Conservation (phyloP, 2,113 vertebrate genomes). For the Arizona elegans region DNA sequence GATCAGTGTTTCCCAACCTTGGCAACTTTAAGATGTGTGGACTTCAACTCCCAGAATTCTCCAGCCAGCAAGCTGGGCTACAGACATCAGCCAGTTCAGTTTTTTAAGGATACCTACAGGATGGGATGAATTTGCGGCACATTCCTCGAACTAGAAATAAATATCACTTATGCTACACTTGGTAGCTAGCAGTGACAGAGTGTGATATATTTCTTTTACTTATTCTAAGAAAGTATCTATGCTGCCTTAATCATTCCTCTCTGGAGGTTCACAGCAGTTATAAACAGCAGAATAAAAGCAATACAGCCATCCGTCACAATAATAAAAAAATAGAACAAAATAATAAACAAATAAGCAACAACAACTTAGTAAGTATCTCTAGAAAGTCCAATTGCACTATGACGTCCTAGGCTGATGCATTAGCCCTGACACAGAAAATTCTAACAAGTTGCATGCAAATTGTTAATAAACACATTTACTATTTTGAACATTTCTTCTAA, state of each 20-base stretch:
- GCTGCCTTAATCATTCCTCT: not conserved
- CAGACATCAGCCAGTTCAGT: not conserved
- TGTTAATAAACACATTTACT: not conserved
- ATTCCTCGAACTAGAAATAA: not conserved
- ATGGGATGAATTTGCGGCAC: not conserved
- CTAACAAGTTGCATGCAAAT: not conserved
- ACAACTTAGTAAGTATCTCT: not conserved
- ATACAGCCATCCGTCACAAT: not conserved
- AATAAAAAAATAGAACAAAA: not conserved
- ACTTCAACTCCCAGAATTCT: not conserved
- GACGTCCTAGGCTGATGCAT: not conserved
- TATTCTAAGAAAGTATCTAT: not conserved
- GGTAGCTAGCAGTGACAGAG: not conserved
- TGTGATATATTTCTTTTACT: not conserved
- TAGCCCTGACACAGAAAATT: not conserved
- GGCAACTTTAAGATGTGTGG: not conserved
- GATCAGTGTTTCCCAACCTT: not conserved
- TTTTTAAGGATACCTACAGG: not conserved
- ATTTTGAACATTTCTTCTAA: not conserved
- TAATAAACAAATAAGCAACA: not conserved
- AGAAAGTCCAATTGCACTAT: not conserved
- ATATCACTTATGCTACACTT: not conserved
- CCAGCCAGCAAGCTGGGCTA: not conserved
- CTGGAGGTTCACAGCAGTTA: not conserved
- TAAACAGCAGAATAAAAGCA: not conserved